These are phyloP conservation scores for Philopedon plagiatum DNA, from an alignment of 2,888 invertebrate genomes.

Conservation along the genomic window DNA sequence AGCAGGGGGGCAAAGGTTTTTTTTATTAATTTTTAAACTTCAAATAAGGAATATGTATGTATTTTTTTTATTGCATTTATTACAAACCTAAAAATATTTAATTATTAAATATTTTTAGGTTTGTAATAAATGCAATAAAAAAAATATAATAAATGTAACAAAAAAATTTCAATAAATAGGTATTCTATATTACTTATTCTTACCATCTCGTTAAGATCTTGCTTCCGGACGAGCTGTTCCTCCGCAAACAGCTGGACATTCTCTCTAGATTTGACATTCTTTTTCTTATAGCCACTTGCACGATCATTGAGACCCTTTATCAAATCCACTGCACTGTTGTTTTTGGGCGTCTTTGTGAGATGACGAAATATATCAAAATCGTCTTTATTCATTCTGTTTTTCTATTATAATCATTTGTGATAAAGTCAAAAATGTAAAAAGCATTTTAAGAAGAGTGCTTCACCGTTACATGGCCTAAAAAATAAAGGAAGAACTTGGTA, in stretches of 20 bases:
- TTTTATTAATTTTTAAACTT: too few species aligned
- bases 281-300: slow-evolving; percentile 53
- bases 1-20: too few species aligned
- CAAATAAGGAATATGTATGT: too few species aligned
- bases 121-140: too few species aligned
- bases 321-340: slow-evolving; percentile 56
- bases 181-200: slow-evolving; percentile 14
- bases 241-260: slow-evolving; percentile 59
- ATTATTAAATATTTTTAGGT: background rate
- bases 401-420: background rate
- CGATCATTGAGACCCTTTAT: slow-evolving; percentile 59
- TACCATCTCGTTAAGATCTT: slow-evolving; percentile 59
- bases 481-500: too few species aligned
- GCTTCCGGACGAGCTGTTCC: slow-evolving; percentile 59
- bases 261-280: slow-evolving; percentile 55
- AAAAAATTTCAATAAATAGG: too few species aligned
- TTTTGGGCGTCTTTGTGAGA: slow-evolving; percentile 47
- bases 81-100: too few species aligned
- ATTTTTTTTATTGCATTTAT: too few species aligned
- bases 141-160: too few species aligned
- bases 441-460: background rate
- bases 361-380: slow-evolving; percentile 54
- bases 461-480: too few species aligned
- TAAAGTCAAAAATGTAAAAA: background rate
- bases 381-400: slow-evolving; percentile 55